Base-by-base conservation (phyloP, 2,113 vertebrate species). In the Dipodomys merriami region DNA sequence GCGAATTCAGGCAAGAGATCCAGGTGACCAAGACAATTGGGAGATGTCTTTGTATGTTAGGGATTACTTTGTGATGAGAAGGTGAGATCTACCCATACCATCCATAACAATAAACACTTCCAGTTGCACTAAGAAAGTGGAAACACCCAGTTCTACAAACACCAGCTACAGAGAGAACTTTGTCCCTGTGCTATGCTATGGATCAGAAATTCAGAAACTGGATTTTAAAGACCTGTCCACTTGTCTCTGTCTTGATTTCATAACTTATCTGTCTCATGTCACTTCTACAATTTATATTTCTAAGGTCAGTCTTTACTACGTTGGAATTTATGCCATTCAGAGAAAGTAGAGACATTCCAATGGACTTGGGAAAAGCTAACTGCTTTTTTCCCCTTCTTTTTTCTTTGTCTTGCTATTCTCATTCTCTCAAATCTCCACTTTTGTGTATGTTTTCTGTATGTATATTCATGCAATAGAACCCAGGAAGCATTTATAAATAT, bases 1-100 rank as follows among this genome's bases (percentile, higher is more conserved):
- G 94, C 93, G 68, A 96, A 79, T 83, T 86, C 62, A 39, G 57
- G 35, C 46, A 95, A 95, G 4, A 91, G n/a, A 88, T n/a, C 20
- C 13, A 68, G 53, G 67, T 27, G 12, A 94, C 30, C 94, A 33
- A 94, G 49, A 72, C 35, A 35, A 85, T 60, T 90, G 80, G 90
- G 69, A 69, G 86, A 72, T 73, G 39, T 69, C 49, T 13, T 53
- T 53, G 49, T 53, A 53, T 53, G 49, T 53, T 33, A 35, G 6
- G 67, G 30, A 7, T 78, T 91, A 86, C 46, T 86, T 74, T 83
- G 44, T 68, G 16, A 79, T 22, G 68, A 83, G 53, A 74, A 44
- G 33, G 13, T 49, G 13, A 62, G 12, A 64, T 29, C 6, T 20
- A 29, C 30, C 12, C 64, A 20, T 1, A 11, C 62, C 30, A 76